Evolutionary conservation across 2,113 vertebrate genomes (phyloP).

Genomic region (Triplophysa tibetana): DNA sequence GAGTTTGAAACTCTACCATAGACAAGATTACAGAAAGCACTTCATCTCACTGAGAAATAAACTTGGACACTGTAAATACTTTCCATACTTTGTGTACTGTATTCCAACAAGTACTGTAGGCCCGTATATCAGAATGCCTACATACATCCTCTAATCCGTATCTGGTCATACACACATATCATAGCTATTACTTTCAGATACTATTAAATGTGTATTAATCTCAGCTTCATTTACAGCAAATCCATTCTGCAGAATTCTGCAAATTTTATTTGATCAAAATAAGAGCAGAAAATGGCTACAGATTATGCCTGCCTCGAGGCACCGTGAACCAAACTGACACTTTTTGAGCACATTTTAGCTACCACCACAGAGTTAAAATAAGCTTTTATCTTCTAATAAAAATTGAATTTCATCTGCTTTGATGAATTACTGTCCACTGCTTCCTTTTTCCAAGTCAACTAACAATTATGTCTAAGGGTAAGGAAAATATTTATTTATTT

Average conservation of each 20-base stretch:
- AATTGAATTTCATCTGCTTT: constrained; percentile 3
- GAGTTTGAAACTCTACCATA: constrained; percentile 10
- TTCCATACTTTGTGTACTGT: too few species aligned
- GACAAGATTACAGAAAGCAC: not conserved
- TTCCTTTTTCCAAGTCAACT: constrained; percentile 10
- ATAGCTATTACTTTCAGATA: too few species aligned
- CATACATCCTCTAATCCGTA: too few species aligned
- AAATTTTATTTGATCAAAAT: too few species aligned
- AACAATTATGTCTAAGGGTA: constrained; percentile 44
- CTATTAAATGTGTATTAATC: too few species aligned
- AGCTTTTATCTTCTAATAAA: constrained; percentile 21
- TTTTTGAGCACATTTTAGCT: not conserved
- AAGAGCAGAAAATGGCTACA: not conserved
- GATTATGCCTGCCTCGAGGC: not conserved
- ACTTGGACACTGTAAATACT: not conserved
- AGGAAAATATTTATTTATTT: not conserved
- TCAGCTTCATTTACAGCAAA: too few species aligned
- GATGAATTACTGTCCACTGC: constrained; percentile 16
- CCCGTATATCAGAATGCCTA: too few species aligned
- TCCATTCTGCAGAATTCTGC: too few species aligned
- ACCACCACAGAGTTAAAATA: not conserved
- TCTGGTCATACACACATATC: too few species aligned
- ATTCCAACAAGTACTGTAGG: too few species aligned
- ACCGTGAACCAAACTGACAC: not conserved
- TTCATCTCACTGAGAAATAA: not conserved